Base-by-base conservation (phyloP, 2,888 invertebrate genomes). In the Neuroscelio doddi region DNA sequence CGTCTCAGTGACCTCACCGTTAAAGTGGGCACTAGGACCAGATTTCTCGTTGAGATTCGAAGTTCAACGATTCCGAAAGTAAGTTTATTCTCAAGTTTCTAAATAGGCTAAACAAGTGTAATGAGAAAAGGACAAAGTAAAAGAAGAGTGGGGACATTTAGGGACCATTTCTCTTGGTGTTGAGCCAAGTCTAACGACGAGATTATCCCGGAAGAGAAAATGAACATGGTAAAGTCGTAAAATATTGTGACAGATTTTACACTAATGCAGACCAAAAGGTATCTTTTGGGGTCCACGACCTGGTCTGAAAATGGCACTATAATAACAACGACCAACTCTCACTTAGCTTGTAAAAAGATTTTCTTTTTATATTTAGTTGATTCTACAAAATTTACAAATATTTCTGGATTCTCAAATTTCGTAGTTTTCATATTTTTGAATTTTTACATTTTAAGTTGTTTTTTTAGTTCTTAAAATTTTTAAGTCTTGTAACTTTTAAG, bases 1-100 rank as follows among this genome's bases (percentile, higher is more conserved):
- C 89, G 94, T 66, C 89, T 96, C 49, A 92, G 91, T 79, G 95
- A 96, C 85, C 89, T 95, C 50, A 91, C 93, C 9, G 95, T 94
- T 62, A 95, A 96, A 87, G 95, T 96, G 78, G 96, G 96, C 78
- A 93, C 94, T 36, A 88, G 95, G 77, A 93, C 94, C 0, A 87
- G 95, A 73, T 91, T 95, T 78, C 88, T 95, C 42, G 93, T 94
- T 42, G 95, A 95, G 86, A 92, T 95, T 68, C 87, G 91, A 80
- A 93, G 93, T 85, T 89, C 91, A 45, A 89, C 91, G 39, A 93
- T 92, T 81, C 89, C 92, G 72, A 92, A 92, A 90, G 95, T 94
- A 83, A 80, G 84, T 72, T 21, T 7, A 44, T 44, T 30, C 21
- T 39, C 3, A 29, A 24, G 8, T 8, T 36, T 38, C 10, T 9